phyloP scores from a whole-genome alignment of 2,888 invertebrate species.

The Neoscelio sp. region DNA sequence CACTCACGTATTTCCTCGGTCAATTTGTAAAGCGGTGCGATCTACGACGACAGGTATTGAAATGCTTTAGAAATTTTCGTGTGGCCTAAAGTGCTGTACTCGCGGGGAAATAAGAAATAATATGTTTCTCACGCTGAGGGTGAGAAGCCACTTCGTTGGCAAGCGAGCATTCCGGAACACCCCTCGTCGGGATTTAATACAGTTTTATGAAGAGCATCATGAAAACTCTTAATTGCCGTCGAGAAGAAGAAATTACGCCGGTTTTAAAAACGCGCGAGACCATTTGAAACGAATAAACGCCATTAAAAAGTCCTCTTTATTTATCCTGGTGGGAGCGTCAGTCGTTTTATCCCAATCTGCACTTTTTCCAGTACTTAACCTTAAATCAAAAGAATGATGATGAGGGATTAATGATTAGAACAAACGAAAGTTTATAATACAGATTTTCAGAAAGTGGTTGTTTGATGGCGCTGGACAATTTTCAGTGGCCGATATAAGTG shows the following conservation, averaged over 20 bases:
- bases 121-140: constrained; percentile 1
- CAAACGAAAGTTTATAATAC: no score
- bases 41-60: no score
- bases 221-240: constrained; percentile 81
- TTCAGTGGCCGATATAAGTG: no score
- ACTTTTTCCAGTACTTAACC: no score
- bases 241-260: constrained; percentile 75
- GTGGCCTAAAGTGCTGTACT: no score
- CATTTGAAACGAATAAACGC: constrained; percentile 40
- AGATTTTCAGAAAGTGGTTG: no score
- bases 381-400: no score
- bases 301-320: constrained; percentile 33
- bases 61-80: no score
- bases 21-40: no score
- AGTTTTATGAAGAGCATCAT: constrained; percentile 80
- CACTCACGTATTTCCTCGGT: no score
- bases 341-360: constrained; percentile 31
- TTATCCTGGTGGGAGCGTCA: constrained; percentile 19
- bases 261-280: constrained; percentile 31
- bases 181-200: constrained; percentile 77
- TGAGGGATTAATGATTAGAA: no score
- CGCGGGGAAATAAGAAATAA: constrained; percentile 20
- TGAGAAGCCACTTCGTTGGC: constrained; percentile 42
- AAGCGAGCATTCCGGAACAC: constrained; percentile 50
- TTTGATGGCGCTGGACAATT: no score